Base-by-base conservation (phyloP, 2,888 invertebrate genomes). In the Mythimna lalbum region DNA sequence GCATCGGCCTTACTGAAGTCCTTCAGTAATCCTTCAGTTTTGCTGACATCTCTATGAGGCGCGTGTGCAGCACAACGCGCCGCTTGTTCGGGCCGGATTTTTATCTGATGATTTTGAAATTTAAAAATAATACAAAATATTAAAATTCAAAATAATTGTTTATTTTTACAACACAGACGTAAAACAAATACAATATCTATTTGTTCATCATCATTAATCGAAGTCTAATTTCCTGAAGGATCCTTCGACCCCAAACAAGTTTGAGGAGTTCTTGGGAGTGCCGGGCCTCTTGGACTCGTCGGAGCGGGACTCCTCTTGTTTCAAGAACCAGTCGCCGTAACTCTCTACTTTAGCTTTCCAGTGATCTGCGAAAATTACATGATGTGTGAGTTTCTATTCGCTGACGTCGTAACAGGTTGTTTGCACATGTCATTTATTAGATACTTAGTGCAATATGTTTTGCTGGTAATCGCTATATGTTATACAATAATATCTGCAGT, bases 201-300 rank as follows among this genome's bases (percentile, higher is more conserved):
- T 57, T 52, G 6, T 55, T 62, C 12, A 66, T 33, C 23, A 23
- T 43, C 17, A 63, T 77, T 86, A 96, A 91, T 96, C 96, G 19
- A 96, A 91, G 80, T 93, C 92, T 55, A 96, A 87, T 88, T 95
- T 92, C 75, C 96, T 90, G 84, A 96, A 96, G 52, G 96, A 96
- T 27, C 84, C 78, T 67, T 83, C 84, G 12, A 84, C 87, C 14
- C 96, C 96, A 79, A 97, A 96, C 23, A 85, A 56, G 33, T 63
- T 63, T 1, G 91, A 89, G 14, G 91, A 87, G 56, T 90, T 91
- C 78, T 90, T 91, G 1, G 91, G 89, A 33, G 92, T 93, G 17
- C 96, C 96, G 14, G 95, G 93, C 77, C 97, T 90, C 85, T 94
- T 93, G 62, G 93, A 89, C 84, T 97, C 97, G 72, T 96, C 94